Conservation (phyloP, 2,113 vertebrate species). For the Zosterops lateralis region DNA sequence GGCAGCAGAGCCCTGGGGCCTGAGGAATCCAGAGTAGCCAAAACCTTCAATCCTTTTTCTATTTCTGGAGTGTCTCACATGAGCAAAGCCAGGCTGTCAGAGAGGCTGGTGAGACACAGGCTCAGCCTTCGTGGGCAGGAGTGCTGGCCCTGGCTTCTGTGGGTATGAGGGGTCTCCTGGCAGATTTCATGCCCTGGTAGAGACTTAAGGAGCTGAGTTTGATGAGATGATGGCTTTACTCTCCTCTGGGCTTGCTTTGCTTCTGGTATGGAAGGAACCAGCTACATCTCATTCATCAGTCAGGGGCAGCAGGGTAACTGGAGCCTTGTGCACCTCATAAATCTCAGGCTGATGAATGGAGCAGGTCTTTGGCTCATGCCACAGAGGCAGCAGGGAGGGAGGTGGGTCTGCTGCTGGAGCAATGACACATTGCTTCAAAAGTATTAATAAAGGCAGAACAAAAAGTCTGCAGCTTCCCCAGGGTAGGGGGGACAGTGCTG, state of each 20-base stretch:
- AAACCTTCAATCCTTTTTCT: conserved; percentile 48
- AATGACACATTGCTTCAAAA: not conserved
- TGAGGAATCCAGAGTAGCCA: conserved; percentile 13
- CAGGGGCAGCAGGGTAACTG: not conserved
- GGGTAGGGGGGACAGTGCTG: not conserved
- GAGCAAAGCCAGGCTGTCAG: not conserved
- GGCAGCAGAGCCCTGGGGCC: not conserved
- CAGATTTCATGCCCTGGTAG: not conserved
- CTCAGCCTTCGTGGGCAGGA: not conserved
- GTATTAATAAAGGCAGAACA: not conserved
- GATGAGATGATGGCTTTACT: not conserved
- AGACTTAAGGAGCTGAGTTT: not conserved
- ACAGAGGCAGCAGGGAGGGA: not conserved
- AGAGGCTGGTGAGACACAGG: not conserved
- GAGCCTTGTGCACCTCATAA: conserved; percentile 34
- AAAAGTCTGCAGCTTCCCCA: not conserved
- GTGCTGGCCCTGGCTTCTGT: not conserved
- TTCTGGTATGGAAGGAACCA: not conserved
- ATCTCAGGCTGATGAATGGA: conserved; percentile 48
- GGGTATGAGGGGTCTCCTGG: not conserved
- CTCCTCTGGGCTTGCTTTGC: not conserved
- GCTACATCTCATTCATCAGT: conserved; percentile 24
- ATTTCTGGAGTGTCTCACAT: conserved; percentile 51
- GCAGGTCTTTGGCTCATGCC: not conserved
- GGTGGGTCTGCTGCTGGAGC: not conserved